Conservation (phyloP, 1,140 invertebrate species). For the Chionoecetes opilio region DNA sequence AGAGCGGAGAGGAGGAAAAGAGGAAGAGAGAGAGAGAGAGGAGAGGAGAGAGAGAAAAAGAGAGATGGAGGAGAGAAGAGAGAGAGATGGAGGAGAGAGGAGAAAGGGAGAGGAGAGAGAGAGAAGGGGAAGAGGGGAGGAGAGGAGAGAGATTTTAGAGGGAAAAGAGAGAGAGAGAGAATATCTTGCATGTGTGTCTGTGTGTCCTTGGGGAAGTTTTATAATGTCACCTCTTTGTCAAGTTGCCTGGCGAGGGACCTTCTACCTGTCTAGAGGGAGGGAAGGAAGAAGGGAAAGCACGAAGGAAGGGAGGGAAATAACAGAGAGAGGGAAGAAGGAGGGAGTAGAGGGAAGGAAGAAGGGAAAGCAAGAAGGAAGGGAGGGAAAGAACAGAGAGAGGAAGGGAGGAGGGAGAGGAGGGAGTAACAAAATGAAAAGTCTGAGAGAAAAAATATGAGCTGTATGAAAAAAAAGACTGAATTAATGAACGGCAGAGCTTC, state of each 20-base stretch:
- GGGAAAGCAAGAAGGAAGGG: too few relatives aligned
- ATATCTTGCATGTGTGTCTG: too few relatives aligned
- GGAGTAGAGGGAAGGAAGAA: background rate
- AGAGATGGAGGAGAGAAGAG: background rate
- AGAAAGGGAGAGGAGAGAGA: background rate
- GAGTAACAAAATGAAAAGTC: too few relatives aligned
- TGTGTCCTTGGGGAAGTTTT: too few relatives aligned
- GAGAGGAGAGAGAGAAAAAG: background rate
- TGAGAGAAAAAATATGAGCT: too few relatives aligned
- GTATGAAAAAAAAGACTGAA: background rate
- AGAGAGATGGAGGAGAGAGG: background rate
- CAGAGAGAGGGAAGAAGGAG: background rate
- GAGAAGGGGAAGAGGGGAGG: background rate
- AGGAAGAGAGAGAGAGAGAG: background rate
- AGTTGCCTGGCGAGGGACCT: too few relatives aligned
- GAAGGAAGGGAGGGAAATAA: background rate
- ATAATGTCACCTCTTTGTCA: too few relatives aligned
- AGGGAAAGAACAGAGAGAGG: too few relatives aligned
- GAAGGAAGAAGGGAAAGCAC: background rate
- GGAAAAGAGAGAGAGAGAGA: background rate
- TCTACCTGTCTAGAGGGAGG: too few relatives aligned
- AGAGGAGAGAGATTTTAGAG: background rate
- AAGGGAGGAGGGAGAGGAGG: too few relatives aligned
- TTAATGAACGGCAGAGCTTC: too few relatives aligned
- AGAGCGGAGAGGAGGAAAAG: background rate